Evolutionary conservation across 2,113 vertebrate species (phyloP).

Genomic region (Lampris incognitus): DNA sequence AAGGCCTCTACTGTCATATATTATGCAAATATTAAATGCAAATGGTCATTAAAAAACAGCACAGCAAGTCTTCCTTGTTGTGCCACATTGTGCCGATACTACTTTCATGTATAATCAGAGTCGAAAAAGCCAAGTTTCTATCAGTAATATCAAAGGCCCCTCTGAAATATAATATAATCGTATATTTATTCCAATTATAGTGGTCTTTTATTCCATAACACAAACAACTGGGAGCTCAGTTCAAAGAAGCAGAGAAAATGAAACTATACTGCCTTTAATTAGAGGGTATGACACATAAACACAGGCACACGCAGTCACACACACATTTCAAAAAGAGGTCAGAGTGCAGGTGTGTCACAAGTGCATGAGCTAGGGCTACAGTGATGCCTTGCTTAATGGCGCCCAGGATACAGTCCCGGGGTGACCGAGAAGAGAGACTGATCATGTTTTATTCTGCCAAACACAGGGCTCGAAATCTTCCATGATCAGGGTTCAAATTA

Average conservation of each 20-base stretch:
- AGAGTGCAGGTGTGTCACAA: not conserved
- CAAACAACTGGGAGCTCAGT: slow-evolving; percentile 44
- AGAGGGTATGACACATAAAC: slow-evolving; percentile 20
- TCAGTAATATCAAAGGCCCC: slow-evolving; percentile 61
- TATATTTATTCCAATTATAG: slow-evolving; percentile 61
- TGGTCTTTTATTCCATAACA: slow-evolving; percentile 30
- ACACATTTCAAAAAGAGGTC: not conserved
- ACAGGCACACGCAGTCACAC: not conserved
- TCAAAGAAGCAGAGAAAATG: slow-evolving; percentile 39
- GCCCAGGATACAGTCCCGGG: not conserved
- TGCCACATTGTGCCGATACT: slow-evolving; percentile 46
- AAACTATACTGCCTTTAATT: slow-evolving; percentile 27
- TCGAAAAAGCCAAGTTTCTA: slow-evolving; percentile 58
- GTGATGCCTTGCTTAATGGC: too few species aligned
- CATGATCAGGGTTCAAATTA: too few species aligned
- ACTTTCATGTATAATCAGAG: slow-evolving; percentile 69
- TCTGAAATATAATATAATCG: slow-evolving; percentile 59
- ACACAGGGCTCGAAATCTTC: too few species aligned
- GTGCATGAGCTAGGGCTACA: too few species aligned
- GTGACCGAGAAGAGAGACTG: too few species aligned
- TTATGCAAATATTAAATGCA: slow-evolving; percentile 56
- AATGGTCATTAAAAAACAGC: slow-evolving; percentile 62
- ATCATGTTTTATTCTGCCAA: too few species aligned
- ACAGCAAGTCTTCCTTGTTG: slow-evolving; percentile 10
- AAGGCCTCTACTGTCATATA: slow-evolving; percentile 55